These are phyloP conservation scores for Maniola hyperantus DNA, from an alignment of 2,888 invertebrate genomes.

Conservation along the genomic window DNA sequence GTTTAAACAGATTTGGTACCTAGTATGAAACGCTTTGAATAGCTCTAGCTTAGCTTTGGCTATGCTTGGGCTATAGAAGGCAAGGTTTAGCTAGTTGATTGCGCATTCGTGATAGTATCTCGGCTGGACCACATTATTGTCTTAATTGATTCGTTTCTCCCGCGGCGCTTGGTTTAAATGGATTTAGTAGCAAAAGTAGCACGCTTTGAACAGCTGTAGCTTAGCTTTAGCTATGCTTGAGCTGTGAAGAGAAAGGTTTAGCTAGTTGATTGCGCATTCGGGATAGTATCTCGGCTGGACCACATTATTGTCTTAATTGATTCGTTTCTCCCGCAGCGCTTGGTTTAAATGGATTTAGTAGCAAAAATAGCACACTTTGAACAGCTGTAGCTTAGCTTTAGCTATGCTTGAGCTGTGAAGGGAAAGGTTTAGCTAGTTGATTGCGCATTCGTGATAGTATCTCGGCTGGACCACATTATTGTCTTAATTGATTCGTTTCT, in stretches of 20 bases:
- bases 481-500: constrained; percentile 71
- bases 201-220: too few species aligned
- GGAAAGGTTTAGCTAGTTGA: constrained; percentile 46
- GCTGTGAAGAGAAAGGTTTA: constrained; percentile 46
- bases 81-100: constrained; percentile 48
- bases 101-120: constrained; percentile 48
- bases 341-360: constrained; percentile 40
- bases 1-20: constrained; percentile 41
- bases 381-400: constrained; percentile 6
- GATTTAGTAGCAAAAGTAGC: constrained; percentile 44
- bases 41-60: constrained; percentile 11
- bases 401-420: not conserved
- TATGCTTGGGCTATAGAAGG: not conserved
- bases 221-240: constrained; percentile 3
- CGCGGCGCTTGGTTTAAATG: constrained; percentile 40
- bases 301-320: constrained; percentile 72
- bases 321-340: constrained; percentile 53
- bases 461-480: constrained; percentile 54
- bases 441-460: constrained; percentile 49
- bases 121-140: constrained; percentile 56
- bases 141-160: constrained; percentile 70
- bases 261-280: constrained; percentile 47
- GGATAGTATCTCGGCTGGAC: constrained; percentile 46
- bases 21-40: constrained; percentile 35
- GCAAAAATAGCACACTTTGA: constrained; percentile 39